Evolutionary conservation across 2,797 vertebrate species (phyloP).

Genomic region (Hippopotamyrus pictus): DNA sequence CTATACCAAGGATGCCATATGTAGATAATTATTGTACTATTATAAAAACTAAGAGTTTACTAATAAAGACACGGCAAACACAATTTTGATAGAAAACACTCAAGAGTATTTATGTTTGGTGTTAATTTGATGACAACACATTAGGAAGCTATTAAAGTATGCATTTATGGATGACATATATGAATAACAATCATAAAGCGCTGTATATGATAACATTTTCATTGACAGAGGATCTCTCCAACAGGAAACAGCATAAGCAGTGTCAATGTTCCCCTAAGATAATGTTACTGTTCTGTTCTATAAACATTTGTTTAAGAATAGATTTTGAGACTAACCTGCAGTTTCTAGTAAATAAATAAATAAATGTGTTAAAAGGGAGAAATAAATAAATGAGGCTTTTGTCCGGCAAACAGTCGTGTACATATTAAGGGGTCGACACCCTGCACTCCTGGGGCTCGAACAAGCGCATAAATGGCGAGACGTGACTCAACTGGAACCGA

Average conservation of each 20-base stretch:
- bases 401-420: not conserved
- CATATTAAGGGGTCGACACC: not conserved
- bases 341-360: not conserved
- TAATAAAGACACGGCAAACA: not conserved
- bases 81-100: not conserved
- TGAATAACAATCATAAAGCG: not conserved
- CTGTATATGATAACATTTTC: not conserved
- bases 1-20: not conserved
- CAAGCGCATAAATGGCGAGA: not conserved
- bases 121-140: not conserved
- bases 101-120: not conserved
- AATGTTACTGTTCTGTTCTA: not conserved
- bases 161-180: not conserved
- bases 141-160: not conserved
- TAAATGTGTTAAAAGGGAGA: not conserved
- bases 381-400: not conserved
- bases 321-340: not conserved
- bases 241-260: not conserved
- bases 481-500: constrained; percentile 7
- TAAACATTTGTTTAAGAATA: not conserved
- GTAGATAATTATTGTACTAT: not conserved
- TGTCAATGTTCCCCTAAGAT: not conserved
- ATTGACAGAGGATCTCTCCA: not conserved
- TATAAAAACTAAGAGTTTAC: not conserved
- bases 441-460: not conserved